phyloP scores from a whole-genome alignment of 1,140 invertebrate species.

The Prorops nasuta region DNA sequence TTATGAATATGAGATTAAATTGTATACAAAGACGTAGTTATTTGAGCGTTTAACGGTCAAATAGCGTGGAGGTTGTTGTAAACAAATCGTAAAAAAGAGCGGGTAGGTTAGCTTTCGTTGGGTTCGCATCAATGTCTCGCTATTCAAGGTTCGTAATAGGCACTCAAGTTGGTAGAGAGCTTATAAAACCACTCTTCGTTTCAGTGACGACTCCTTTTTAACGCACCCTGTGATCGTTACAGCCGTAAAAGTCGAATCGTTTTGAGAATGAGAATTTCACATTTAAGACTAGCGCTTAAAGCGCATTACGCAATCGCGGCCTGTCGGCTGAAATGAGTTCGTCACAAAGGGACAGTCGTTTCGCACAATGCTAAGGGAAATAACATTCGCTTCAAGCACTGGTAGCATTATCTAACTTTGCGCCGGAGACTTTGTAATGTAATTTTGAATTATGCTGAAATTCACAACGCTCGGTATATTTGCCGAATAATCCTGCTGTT shows the following conservation, averaged over 20 bases:
- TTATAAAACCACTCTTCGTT: constrained; percentile 43
- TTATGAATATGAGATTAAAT: constrained; percentile 22
- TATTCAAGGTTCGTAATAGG: constrained; percentile 33
- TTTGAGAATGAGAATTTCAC: constrained; percentile 35
- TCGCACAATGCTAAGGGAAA: background rate
- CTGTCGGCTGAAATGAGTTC: background rate
- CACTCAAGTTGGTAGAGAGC: constrained; percentile 18
- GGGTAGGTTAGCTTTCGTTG: constrained; percentile 28
- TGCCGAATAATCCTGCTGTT: too few relatives aligned
- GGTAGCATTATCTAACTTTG: constrained; percentile 6
- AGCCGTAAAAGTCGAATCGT: constrained; percentile 41
- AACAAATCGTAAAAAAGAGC: constrained; percentile 48
- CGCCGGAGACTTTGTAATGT: too few relatives aligned
- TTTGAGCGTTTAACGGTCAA: constrained; percentile 26
- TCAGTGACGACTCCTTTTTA: constrained; percentile 39
- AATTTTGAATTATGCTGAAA: too few relatives aligned
- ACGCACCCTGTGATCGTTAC: constrained; percentile 40
- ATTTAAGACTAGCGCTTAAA: constrained; percentile 12
- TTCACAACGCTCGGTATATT: too few relatives aligned
- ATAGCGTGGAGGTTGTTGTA: constrained; percentile 28
- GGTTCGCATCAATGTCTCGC: constrained; percentile 33
- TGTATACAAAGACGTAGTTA: constrained; percentile 14
- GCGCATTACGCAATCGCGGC: constrained; percentile 3
- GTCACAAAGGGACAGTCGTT: background rate
- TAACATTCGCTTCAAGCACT: background rate